These are phyloP conservation scores for Atherix ibis DNA, from an alignment of 2,888 invertebrate species.

Conservation along the genomic window DNA sequence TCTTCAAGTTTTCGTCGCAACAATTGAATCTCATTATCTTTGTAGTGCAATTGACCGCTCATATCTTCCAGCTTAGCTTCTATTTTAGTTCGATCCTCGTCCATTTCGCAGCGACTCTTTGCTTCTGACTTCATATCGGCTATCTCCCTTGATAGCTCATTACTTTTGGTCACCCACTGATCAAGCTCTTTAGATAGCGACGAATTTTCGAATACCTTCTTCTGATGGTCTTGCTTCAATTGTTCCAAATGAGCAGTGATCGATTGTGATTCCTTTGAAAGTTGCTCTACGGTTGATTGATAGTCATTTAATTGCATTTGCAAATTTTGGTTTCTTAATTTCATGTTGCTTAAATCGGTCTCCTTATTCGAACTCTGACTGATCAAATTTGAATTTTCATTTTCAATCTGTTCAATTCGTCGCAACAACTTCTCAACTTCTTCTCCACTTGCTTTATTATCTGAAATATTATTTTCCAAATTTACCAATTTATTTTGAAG, in stretches of 20 bases:
- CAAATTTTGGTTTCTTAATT: conserved; percentile 17
- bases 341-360: conserved; percentile 19
- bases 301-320: conserved; percentile 17
- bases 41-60: conserved; percentile 20
- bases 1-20: conserved; percentile 30
- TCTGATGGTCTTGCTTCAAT: conserved; percentile 10
- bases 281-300: conserved; percentile 7
- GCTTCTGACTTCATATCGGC: conserved; percentile 10
- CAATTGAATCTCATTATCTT: conserved; percentile 26
- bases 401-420: conserved; percentile 19
- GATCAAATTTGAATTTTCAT: conserved; percentile 10
- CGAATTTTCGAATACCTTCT: conserved; percentile 14
- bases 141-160: conserved; percentile 11
- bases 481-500: conserved; percentile 18
- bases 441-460: too few species aligned
- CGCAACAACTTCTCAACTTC: conserved; percentile 14
- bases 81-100: conserved; percentile 6
- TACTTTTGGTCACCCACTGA: conserved; percentile 10
- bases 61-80: conserved; percentile 13
- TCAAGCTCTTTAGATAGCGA: conserved; percentile 14
- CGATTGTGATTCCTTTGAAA: conserved; percentile 12
- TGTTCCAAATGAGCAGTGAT: conserved; percentile 10
- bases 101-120: conserved; percentile 2
- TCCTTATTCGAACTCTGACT: conserved; percentile 1
- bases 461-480: conserved; percentile 15